Evolutionary conservation across 2,113 vertebrate genomes (phyloP).

Genomic region (Sylvia atricapilla): DNA sequence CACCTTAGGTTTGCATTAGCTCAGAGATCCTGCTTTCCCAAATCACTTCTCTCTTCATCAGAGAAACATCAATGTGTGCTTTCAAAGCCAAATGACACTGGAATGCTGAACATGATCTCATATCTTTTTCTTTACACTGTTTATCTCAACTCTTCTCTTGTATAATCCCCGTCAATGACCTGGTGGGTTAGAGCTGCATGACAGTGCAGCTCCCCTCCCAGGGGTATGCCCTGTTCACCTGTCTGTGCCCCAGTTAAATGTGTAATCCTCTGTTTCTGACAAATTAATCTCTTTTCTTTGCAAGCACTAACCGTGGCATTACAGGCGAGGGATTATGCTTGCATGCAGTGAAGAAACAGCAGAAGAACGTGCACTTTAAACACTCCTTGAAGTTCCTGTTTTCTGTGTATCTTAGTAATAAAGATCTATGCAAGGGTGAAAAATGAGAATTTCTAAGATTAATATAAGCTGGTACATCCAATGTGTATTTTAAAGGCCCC

Average conservation of each 20-base stretch:
- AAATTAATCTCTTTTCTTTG: conserved; percentile 5
- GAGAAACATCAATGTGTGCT: background rate
- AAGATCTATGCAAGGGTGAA: background rate
- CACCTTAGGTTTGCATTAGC: background rate
- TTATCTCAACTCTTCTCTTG: background rate
- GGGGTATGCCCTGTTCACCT: background rate
- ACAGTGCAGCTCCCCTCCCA: background rate
- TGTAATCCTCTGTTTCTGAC: conserved; percentile 41
- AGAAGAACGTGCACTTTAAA: background rate
- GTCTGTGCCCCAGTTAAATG: background rate
- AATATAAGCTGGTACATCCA: background rate
- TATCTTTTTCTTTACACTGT: background rate
- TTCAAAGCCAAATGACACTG: background rate
- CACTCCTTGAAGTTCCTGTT: background rate
- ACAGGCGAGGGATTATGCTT: conserved; percentile 33
- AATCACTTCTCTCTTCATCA: background rate
- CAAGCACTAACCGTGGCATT: background rate
- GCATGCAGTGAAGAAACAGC: background rate
- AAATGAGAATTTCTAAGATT: background rate
- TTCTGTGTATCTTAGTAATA: background rate
- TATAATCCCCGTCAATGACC: background rate
- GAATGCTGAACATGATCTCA: background rate
- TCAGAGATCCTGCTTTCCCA: background rate
- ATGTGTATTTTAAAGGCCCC: background rate
- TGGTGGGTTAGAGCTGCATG: background rate